A percentile compares a stretch with the other conserved stretches of the same genome.
phyloP scores from a whole-genome alignment of 2,888 invertebrate genomes.

The Venustoraphidia nigricollis region DNA sequence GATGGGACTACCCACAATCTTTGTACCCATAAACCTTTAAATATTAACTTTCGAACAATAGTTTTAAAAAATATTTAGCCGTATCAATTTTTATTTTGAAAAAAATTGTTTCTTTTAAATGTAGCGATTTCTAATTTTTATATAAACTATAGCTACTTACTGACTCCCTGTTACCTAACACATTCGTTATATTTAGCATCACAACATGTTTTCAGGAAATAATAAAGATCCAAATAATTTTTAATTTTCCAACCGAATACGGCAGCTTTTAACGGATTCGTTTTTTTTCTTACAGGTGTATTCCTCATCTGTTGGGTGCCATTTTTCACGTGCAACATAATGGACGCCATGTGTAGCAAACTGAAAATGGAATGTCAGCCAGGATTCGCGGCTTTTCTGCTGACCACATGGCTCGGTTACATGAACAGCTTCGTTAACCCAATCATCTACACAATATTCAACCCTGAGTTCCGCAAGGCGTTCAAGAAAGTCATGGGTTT shows the following conservation, averaged over 20 bases:
- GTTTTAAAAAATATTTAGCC: too few species aligned
- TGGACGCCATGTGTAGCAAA: constrained; percentile 92
- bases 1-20: too few species aligned
- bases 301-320: constrained; percentile 98
- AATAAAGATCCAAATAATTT: neutral
- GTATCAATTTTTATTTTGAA: too few species aligned
- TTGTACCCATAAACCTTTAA: too few species aligned
- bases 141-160: too few species aligned
- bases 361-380: constrained; percentile 63
- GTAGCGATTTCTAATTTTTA: too few species aligned
- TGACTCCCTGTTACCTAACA: too few species aligned
- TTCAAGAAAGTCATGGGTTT: constrained; percentile 84
- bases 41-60: too few species aligned
- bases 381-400: constrained; percentile 77
- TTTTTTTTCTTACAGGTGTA: constrained; percentile 57
- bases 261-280: neutral
- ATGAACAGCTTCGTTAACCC: constrained; percentile 92
- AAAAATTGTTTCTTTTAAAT: too few species aligned
- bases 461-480: constrained; percentile 95
- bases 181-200: too few species aligned
- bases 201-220: too few species aligned
- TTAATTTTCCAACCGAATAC: neutral
- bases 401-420: constrained; percentile 97
- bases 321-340: constrained; percentile 95
- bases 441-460: constrained; percentile 88